A percentile compares a stretch with the other conserved stretches of the same genome.
These are phyloP conservation scores for Cheirogaleus major DNA, from an alignment of 2,797 vertebrate species.

Conservation along the genomic window DNA sequence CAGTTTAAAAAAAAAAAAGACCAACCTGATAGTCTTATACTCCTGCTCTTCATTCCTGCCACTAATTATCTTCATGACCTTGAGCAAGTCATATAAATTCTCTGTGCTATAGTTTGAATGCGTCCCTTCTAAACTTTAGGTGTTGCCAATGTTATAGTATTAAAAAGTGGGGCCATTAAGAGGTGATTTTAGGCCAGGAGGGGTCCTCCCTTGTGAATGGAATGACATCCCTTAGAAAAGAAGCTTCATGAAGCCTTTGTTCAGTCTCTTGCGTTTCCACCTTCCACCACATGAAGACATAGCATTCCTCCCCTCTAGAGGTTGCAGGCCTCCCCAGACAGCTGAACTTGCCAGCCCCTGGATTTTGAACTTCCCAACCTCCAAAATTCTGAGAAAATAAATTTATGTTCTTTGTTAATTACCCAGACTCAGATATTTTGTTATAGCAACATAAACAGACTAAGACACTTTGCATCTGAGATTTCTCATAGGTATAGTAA, in stretches of 20 bases:
- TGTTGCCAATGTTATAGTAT: not conserved
- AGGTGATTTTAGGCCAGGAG: not conserved
- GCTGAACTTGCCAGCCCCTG: not conserved
- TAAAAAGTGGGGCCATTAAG: not conserved
- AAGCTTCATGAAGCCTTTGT: not conserved
- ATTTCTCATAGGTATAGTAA: conserved; percentile 5
- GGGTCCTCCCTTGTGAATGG: not conserved
- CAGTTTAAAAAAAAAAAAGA: not conserved
- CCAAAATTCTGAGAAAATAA: not conserved
- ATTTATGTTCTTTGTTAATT: not conserved
- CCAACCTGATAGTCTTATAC: not conserved
- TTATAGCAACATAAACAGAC: not conserved
- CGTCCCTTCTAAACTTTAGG: not conserved
- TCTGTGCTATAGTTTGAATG: not conserved
- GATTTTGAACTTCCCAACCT: not conserved
- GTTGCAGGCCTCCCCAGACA: not conserved
- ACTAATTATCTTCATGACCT: not conserved
- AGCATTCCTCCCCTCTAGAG: not conserved
- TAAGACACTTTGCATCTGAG: not conserved
- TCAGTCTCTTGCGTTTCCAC: not conserved
- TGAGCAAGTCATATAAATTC: not conserved
- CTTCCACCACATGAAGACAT: not conserved
- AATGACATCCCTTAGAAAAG: not conserved
- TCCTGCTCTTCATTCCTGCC: not conserved
- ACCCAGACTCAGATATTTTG: not conserved